Conservation (phyloP, 2,888 invertebrate species). For the Pristionchus mayeri region DNA sequence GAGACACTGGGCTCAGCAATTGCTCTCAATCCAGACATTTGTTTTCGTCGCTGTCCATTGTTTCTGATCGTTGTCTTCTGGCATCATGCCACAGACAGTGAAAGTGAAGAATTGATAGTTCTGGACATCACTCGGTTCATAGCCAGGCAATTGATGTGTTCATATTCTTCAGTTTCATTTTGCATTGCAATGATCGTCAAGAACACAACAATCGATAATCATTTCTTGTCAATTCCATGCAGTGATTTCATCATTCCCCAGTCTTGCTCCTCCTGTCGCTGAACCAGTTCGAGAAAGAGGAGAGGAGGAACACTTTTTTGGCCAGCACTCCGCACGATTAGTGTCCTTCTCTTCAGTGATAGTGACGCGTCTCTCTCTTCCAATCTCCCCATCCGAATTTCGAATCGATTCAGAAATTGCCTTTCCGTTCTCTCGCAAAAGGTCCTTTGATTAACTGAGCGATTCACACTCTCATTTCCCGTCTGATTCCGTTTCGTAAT, state of each 20-base stretch:
- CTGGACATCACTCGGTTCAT: no score
- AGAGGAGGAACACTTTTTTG: conserved; percentile 28
- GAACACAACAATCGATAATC: background rate
- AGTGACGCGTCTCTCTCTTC: background rate
- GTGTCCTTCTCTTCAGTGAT: background rate
- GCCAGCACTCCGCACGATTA: background rate
- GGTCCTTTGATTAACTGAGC: no score
- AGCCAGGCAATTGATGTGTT: no score
- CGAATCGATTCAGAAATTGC: no score
- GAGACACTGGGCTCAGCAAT: background rate
- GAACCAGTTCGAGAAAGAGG: conserved; percentile 1
- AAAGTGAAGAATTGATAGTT: no score
- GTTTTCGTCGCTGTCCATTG: background rate
- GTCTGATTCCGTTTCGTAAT: background rate
- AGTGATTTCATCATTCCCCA: conserved; percentile 18
- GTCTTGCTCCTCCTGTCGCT: background rate
- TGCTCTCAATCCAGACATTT: background rate
- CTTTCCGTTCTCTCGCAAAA: no score
- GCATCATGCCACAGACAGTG: no score
- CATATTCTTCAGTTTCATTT: no score
- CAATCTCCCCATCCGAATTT: no score
- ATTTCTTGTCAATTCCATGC: background rate
- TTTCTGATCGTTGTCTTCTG: no score
- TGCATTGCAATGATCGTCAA: no score
- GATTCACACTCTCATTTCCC: no score